Evolutionary conservation across 2,888 invertebrate species (phyloP).

Genomic region (Sinodicranocentrus sp.): DNA sequence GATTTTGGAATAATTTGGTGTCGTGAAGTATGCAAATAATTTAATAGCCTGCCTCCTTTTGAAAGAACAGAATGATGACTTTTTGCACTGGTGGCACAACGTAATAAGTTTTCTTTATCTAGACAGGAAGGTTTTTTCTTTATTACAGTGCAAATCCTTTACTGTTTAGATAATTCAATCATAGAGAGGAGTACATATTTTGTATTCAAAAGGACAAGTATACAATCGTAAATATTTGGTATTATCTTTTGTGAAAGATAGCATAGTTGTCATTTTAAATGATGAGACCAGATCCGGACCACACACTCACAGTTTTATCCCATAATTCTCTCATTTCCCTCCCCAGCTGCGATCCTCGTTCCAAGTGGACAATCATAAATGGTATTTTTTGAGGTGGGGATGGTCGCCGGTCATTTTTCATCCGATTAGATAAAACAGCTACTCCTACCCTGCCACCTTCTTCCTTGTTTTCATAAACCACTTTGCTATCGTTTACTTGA

Average conservation of each 20-base stretch:
- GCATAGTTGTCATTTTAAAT: constrained; percentile 33
- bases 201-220: no score
- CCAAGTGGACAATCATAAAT: constrained; percentile 75
- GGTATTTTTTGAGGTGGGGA: constrained; percentile 67
- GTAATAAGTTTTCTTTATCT: no score
- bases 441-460: constrained; percentile 19
- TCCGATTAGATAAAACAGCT: constrained; percentile 42
- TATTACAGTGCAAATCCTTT: no score
- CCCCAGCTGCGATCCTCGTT: constrained; percentile 66
- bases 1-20: neutral
- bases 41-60: no score
- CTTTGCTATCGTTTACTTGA: neutral
- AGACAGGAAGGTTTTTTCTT: no score
- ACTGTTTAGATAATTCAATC: no score
- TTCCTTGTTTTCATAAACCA: neutral
- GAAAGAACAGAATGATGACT: no score
- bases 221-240: no score
- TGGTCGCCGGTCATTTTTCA: constrained; percentile 29
- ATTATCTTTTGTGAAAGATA: neutral
- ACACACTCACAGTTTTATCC: constrained; percentile 71
- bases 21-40: no score
- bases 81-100: no score
- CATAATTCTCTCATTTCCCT: constrained; percentile 74
- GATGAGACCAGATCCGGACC: constrained; percentile 37
- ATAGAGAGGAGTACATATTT: no score